Evolutionary conservation across 2,888 invertebrate species (phyloP).

Genomic region (Temnothorax unifasciatus): DNA sequence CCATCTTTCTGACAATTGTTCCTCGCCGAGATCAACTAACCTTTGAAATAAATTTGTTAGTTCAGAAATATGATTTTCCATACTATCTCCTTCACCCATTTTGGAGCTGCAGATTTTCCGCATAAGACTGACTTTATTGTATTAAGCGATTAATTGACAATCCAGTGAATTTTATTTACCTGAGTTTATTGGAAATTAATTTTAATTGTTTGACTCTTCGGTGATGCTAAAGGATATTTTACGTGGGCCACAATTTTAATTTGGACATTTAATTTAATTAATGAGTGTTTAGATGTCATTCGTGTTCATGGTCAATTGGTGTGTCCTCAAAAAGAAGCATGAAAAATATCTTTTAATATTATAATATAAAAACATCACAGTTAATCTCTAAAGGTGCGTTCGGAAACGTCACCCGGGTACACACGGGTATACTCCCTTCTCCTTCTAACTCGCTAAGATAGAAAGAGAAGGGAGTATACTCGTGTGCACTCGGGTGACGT

Average conservation of each 20-base stretch:
- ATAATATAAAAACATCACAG: background rate
- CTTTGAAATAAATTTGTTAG: background rate
- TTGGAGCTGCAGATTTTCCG: background rate
- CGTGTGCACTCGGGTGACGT: no score
- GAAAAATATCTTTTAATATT: slow-evolving; percentile 5
- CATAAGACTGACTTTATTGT: background rate
- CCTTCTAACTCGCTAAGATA: no score
- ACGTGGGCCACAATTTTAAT: background rate
- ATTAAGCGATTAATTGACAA: background rate
- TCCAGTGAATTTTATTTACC: slow-evolving; percentile 30
- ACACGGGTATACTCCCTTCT: no score
- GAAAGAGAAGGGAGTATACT: no score
- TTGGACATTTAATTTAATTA: background rate
- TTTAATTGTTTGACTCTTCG: background rate
- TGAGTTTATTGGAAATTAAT: background rate
- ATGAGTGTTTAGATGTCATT: slow-evolving; percentile 2
- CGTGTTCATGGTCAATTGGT: background rate
- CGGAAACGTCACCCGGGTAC: no score
- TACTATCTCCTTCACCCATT: background rate
- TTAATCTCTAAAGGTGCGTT: no score
- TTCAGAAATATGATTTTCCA: background rate
- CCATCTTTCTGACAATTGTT: background rate
- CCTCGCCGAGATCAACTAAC: background rate
- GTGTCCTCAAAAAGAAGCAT: background rate
- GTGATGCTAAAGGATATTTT: background rate